Base-by-base conservation (phyloP, 2,797 vertebrate species). In the Protosalanx chinensis region DNA sequence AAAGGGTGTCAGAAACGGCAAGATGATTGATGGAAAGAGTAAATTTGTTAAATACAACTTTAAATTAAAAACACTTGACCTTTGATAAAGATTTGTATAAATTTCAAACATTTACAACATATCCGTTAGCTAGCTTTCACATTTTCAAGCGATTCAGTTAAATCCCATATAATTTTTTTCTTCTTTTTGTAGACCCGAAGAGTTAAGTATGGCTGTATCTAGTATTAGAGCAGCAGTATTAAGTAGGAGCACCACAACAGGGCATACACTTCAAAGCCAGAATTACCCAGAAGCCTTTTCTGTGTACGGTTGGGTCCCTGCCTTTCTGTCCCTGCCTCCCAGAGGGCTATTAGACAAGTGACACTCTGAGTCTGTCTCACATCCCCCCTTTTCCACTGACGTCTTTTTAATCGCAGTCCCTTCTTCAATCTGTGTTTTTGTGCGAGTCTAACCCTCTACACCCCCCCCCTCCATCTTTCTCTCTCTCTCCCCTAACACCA, bases 221-320 rank as follows among this genome's bases (percentile, higher is more conserved):
- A 59, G n/a, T 27, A 27, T 59, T 4, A 67, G 41, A 10, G 41
- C 18, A 62, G 63, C 46, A 66, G 68, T 63, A 70, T 51, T 64
- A 58, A 70, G 67, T 30, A 56, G 18, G 41, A 46, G 12, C 41
- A 46, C 41, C 41, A 46, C 41, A 46, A 46, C 41, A 46, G 41
- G 41, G 41, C 41, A 8, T 46, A 46, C 41, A 46, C 41, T 46
- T 90, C 79, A 67, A 85, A 87, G 72, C 80, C 82, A 83, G 67
- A 86, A 86, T 79, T 84, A 87, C 88, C 91, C 87, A 78, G 78
- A 84, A 90, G 90, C 86, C 83, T 88, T 89, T 89, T 82, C 85
- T 82, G 84, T 80, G 81, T 80, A 77, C 79, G 83, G 77, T 88
- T 88, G 90, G 90, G 85, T 88, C 78, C 77, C 84, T 78, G 74